A percentile compares a stretch with the other conserved stretches of the same genome.
These are phyloP conservation scores for Talpa occidentalis DNA, from an alignment of 2,113 vertebrate species.

Conservation along the genomic window DNA sequence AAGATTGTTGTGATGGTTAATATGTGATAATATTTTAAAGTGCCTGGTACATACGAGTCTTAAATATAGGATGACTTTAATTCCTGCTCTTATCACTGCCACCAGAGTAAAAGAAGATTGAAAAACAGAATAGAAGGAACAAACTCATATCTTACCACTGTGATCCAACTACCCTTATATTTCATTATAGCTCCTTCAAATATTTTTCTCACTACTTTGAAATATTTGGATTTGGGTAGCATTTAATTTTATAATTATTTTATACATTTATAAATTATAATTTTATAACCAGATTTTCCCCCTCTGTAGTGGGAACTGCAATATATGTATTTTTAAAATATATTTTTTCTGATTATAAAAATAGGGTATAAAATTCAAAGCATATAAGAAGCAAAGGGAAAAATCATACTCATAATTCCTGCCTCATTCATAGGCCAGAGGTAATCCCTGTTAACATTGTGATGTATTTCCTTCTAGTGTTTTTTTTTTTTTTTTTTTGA, in stretches of 20 bases:
- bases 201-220: background rate
- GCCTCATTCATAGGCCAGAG: background rate
- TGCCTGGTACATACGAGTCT: background rate
- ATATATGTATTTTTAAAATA: background rate
- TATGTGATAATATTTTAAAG: background rate
- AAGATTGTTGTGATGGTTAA: conserved; percentile 11
- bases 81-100: background rate
- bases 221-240: conserved; percentile 34
- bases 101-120: background rate
- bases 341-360: background rate
- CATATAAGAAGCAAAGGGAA: conserved; percentile 23
- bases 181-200: conserved; percentile 17
- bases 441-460: background rate
- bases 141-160: background rate
- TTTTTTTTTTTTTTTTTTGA: background rate
- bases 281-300: background rate
- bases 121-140: background rate
- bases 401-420: background rate
- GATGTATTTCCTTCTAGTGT: background rate
- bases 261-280: too few species aligned
- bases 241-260: background rate
- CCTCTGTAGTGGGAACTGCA: background rate
- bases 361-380: background rate
- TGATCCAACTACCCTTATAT: background rate
- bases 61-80: background rate